Evolutionary conservation across 2,888 invertebrate species (phyloP), one percentile per base, ranked within the genome.

Genomic region (Tachina grossa): DNA sequence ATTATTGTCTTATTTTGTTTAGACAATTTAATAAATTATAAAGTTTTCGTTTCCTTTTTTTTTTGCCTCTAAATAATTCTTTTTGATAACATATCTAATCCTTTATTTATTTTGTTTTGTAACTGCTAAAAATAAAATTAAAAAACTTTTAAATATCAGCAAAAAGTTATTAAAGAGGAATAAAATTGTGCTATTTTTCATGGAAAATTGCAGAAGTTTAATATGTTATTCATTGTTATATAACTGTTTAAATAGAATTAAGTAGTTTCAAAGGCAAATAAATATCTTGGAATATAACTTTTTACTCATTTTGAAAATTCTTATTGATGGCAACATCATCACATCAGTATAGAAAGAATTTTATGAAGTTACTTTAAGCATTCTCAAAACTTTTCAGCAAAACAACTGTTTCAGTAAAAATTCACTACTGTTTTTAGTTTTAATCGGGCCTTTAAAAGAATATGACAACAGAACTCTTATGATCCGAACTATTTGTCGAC

Each of bases 11-110:
- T 3, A 63, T 65, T 80, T 76, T 65, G 10, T 65, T 72, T 47
- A 47, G 63, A 74, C 57, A 77, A 74, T 69, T 82, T 78, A 74
- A 68, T 74, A 81, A 85, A 72, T 85, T 81, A 74, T 77, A 85
- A 85, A 85, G 49, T 77, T 85, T 77, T 31, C 6, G 31, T 5
- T 66, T 1, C 2, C 13, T 13, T 72, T 53, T 31, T 49, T 66
- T 47, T 43, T 3, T 43, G n/a, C n/a, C n/a, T 69, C 51, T 51
- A 53, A 74, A 65, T 76, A 75, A 82, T 78, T 82, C 57, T 74
- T 22, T 82, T 77, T 78, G 78, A 81, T 82, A 78, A 78, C 69
- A 63, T 4, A 78, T 68, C 63, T 82, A 85, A 82, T 75, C 78
- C 76, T 76, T 80, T 76, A 71, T 53, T 65, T 71, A 59, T 59